A percentile compares a stretch with the other conserved stretches of the same genome.
phyloP scores from a whole-genome alignment of 2,797 vertebrate species.

The Anas bernieri region DNA sequence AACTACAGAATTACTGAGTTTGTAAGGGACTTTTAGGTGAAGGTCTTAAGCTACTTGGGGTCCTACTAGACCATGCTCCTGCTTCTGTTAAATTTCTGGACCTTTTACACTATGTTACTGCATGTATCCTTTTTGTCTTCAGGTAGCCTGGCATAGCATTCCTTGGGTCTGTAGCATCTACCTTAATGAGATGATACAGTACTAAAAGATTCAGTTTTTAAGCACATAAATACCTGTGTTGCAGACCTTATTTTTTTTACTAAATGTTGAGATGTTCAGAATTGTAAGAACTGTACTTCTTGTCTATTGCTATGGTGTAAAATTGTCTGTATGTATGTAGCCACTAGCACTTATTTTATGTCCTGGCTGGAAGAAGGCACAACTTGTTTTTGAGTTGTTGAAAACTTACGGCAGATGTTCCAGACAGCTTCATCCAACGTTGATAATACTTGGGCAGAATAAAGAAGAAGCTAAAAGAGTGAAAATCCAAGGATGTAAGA shows the following conservation, averaged over 20 bases:
- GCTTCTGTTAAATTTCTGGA: neutral
- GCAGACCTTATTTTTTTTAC: neutral
- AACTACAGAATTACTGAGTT: neutral
- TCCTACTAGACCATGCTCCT: neutral
- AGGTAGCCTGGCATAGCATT: neutral
- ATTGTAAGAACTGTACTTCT: neutral
- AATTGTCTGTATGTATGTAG: slow-evolving; percentile 71
- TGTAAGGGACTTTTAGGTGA: neutral
- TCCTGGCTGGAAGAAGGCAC: slow-evolving; percentile 89
- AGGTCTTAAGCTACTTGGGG: neutral
- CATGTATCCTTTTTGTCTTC: neutral
- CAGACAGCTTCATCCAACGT: slow-evolving; percentile 75
- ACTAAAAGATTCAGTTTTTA: neutral
- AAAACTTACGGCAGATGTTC: slow-evolving; percentile 63
- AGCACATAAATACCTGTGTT: neutral
- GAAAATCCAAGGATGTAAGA: slow-evolving; percentile 87
- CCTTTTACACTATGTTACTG: neutral
- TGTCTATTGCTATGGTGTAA: neutral
- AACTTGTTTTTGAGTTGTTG: slow-evolving; percentile 82
- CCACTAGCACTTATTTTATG: slow-evolving; percentile 90
- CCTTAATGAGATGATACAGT: neutral
- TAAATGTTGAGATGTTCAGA: neutral
- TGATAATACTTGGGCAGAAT: slow-evolving; percentile 82
- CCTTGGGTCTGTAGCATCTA: neutral
- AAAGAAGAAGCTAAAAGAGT: slow-evolving; percentile 83